Base-by-base conservation (phyloP, 1,140 invertebrate species). In the Psilanteris sp. region DNA sequence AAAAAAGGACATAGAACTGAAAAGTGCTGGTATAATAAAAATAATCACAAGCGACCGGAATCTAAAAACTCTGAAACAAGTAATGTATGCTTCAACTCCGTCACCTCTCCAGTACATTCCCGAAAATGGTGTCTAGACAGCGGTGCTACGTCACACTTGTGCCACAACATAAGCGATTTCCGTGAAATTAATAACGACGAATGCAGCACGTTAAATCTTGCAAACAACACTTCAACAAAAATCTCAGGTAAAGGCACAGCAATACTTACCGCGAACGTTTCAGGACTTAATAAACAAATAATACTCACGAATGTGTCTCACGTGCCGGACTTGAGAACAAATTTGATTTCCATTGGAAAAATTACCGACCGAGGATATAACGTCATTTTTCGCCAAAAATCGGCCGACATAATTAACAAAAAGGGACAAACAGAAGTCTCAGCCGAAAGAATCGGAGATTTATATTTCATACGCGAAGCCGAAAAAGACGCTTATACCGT, bases 101-200 rank as follows among this genome's bases (percentile, higher is more conserved):
- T n/a, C n/a, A n/a, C n/a, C n/a, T n/a, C n/a, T n/a, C n/a, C n/a
- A n/a, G n/a, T n/a, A n/a, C n/a, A n/a, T n/a, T 16, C 16, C 3
- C 34, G 24, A 15, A 46, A 43, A 26, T 43, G 39, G 39, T 43
- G 39, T 9, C 4, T 43, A 13, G 39, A 43, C 6, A 43, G 39
- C 11, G 39, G 39, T 7, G 39, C 39, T 0, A 26, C 39, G 0
- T 2, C 1, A 0, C 39, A 43, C 7, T 26, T 43, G 7, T 43
- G 39, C 4, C 1, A 13, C 11, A 22, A 43, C 14, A 2, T n/a
- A 4, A 6, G n/a, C 10, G 1, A 43, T n/a, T 26, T 43, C 16
- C 14, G 20, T 0, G 1, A 27, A 0, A 13, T 43, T 0, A 3
- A 13, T 27, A 26, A 0, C 3, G 0, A 10, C 8, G n/a, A 43